phyloP scores from a whole-genome alignment of 2,113 vertebrate genomes.

The Grantiella picta region DNA sequence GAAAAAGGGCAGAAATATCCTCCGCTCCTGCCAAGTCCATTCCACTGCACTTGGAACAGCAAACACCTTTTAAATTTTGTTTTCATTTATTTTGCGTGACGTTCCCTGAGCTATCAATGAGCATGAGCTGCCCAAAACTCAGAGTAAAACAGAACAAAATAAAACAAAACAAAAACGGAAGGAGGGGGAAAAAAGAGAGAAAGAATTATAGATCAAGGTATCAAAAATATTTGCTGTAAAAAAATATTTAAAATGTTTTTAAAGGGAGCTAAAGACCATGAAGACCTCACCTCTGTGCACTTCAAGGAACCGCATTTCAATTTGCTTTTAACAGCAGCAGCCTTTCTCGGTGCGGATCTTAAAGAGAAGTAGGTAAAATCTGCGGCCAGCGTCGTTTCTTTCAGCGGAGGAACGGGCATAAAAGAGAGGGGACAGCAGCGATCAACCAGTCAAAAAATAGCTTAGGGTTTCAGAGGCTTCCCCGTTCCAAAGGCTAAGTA shows the following conservation, averaged over 20 bases:
- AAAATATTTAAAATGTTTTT: background rate
- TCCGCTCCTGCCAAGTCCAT: background rate
- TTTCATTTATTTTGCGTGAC: background rate
- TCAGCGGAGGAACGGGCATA: too few species aligned
- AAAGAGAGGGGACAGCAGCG: background rate
- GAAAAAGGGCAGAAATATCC: background rate
- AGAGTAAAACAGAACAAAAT: too few species aligned
- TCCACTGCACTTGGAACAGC: background rate
- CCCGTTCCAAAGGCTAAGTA: background rate
- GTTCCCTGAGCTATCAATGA: background rate
- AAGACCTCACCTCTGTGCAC: background rate
- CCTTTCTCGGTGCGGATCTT: background rate
- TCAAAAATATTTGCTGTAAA: background rate
- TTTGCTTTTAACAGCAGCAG: background rate
- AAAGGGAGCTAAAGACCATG: background rate
- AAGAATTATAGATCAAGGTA: background rate
- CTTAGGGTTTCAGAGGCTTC: background rate
- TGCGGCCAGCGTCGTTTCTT: background rate
- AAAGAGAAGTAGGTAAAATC: background rate
- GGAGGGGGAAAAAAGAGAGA: rapidly evolving
- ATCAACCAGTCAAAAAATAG: background rate
- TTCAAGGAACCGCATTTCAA: background rate
- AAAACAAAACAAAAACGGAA: background rate
- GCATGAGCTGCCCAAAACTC: background rate
- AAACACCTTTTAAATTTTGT: background rate